These are phyloP conservation scores for Cynopterus brachyotis DNA, from an alignment of 2,113 vertebrate species.

Conservation along the genomic window DNA sequence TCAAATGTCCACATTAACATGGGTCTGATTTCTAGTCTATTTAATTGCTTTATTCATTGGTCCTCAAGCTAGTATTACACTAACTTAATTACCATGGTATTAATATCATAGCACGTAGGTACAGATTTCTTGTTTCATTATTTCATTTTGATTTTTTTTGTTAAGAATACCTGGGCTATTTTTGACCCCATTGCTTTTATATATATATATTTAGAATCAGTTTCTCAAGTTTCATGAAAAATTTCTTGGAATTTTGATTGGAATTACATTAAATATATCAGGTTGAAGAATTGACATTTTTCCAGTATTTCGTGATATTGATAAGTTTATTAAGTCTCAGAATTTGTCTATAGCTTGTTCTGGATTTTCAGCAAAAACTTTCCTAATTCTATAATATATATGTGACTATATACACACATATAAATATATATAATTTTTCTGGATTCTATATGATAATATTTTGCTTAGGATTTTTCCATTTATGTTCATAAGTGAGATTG, in stretches of 20 bases:
- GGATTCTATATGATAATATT: not conserved
- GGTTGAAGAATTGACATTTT: not conserved
- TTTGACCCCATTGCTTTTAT: not conserved
- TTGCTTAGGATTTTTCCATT: not conserved
- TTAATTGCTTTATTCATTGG: not conserved
- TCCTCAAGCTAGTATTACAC: not conserved
- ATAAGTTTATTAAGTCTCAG: not conserved
- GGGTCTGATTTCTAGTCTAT: not conserved
- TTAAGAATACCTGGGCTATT: not conserved
- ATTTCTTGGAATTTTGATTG: not conserved
- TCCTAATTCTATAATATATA: not conserved
- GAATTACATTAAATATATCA: not conserved
- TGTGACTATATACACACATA: not conserved
- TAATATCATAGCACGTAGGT: not conserved
- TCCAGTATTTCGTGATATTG: not conserved
- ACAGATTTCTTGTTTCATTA: not conserved
- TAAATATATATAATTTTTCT: not conserved
- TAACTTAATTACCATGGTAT: not conserved
- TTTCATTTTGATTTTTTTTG: not conserved
- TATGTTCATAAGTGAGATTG: not conserved
- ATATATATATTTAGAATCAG: not conserved
- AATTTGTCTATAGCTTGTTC: not conserved
- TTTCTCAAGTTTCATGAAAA: not conserved
- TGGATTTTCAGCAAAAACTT: not conserved
- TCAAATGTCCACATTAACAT: not conserved